Base-by-base conservation (phyloP, 2,888 invertebrate genomes). In the Dinocampus coccinellae region DNA sequence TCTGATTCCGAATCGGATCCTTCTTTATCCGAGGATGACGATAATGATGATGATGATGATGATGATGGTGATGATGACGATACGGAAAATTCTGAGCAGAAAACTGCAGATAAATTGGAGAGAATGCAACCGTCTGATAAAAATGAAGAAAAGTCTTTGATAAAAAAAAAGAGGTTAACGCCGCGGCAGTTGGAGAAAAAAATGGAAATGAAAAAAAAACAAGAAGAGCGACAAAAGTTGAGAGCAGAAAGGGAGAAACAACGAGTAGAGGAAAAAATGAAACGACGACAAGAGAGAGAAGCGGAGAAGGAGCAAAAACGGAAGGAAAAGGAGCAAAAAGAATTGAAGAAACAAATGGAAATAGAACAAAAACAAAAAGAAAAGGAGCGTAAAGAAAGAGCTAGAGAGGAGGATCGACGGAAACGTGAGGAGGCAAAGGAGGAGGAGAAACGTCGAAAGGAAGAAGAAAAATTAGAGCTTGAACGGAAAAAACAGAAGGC, bases 401-500 rank as follows among this genome's bases (percentile, higher is more conserved):
- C 89, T 10, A 88, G 91, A 88, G 85, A 91, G 88, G 84, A 90
- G 84, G 91, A 83, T 84, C 90, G 84, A 85, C 88, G 84, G 83
- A 91, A 87, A 76, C 85, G 87, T 63, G 88, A 88, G 77, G 85
- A 89, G 70, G 89, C 89, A 33, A 89, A 87, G 75, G 89, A 89
- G 72, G 89, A 89, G 76, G 90, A 90, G 76, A 86, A 88, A 26
- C 88, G 87, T 39, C 91, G 89, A 86, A 94, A 91, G 78, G 91
- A 91, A 77, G 89, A 89, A 65, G 91, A 92, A 79, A 93, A 91
- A 79, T 90, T 92, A 77, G 94, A 94, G 85, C 91, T 91, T 65
- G 93, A 93, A 83, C 90, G 92, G 11, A 93, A 93, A 78, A 94
- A 94, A 82, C 93, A 93, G 77, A 95, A 95, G 82, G 92, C 92